Evolutionary conservation across 2,797 vertebrate genomes (phyloP).

Genomic region (Orestias chungarensis): DNA sequence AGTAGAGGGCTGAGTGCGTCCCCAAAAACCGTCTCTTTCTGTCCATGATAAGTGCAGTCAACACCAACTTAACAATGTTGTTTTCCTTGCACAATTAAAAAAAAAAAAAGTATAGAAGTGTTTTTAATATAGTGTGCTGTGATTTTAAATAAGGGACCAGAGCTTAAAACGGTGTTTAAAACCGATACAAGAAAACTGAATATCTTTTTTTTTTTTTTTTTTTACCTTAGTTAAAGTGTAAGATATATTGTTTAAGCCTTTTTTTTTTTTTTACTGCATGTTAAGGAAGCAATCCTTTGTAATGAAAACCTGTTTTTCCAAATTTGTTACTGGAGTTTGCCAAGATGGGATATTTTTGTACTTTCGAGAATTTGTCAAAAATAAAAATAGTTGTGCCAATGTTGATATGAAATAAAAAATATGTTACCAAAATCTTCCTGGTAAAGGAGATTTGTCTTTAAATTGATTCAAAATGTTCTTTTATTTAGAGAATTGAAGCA

Average conservation of each 20-base stretch:
- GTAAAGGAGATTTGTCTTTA: not conserved
- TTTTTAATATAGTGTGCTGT: not conserved
- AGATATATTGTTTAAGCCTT: no score
- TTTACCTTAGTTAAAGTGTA: no score
- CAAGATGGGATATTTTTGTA: not conserved
- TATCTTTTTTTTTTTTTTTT: no score
- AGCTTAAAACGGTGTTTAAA: no score
- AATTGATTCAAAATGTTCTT: not conserved
- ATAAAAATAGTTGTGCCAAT: not conserved
- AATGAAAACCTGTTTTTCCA: not conserved
- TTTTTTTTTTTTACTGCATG: not conserved
- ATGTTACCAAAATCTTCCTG: not conserved
- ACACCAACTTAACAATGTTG: no score
- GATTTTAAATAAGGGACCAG: no score
- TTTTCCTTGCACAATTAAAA: no score
- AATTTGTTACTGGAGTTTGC: not conserved
- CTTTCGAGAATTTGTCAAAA: not conserved
- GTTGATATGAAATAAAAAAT: not conserved
- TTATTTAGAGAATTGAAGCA: not conserved
- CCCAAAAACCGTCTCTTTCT: no score
- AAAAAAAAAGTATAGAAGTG: no score
- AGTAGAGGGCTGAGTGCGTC: no score
- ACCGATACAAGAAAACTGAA: no score
- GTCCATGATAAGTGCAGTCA: no score
- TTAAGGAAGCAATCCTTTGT: not conserved